phyloP scores from a whole-genome alignment of 2,888 invertebrate species.

The Conomelus anceps region DNA sequence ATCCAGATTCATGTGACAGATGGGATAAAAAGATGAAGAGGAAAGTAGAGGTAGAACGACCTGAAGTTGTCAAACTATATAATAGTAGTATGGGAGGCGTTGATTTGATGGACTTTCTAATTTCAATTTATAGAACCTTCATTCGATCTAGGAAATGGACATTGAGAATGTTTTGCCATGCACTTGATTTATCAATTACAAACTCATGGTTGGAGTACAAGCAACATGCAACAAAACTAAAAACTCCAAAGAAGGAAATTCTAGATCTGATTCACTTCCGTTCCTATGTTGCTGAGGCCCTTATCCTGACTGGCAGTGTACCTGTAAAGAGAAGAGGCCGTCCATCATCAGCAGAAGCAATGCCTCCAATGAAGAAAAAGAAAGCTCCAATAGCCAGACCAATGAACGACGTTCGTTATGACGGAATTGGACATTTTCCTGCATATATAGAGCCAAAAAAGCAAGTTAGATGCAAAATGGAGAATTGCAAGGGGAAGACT shows the following conservation, averaged over 20 bases:
- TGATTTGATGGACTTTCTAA: conserved; percentile 23
- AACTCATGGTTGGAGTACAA: conserved; percentile 25
- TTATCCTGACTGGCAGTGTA: conserved; percentile 9
- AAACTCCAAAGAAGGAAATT: conserved; percentile 13
- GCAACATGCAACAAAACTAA: not conserved
- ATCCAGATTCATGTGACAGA: conserved; percentile 9
- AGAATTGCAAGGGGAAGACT: not conserved
- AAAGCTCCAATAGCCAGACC: too few species aligned
- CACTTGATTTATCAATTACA: conserved; percentile 19
- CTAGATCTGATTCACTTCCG: conserved; percentile 21
- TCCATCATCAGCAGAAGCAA: conserved; percentile 2
- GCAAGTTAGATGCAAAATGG: not conserved
- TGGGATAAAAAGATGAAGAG: conserved; percentile 17
- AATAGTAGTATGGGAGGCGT: conserved; percentile 24
- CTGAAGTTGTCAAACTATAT: conserved; percentile 20
- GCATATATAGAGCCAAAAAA: too few species aligned
- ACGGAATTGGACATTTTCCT: too few species aligned
- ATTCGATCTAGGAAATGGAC: conserved; percentile 25
- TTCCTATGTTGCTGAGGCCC: not conserved
- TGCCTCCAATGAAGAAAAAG: too few species aligned
- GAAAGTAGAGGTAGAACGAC: conserved; percentile 16
- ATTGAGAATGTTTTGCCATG: conserved; percentile 18
- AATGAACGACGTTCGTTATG: too few species aligned
- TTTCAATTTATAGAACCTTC: conserved; percentile 22
- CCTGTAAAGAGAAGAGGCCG: conserved; percentile 5